Evolutionary conservation across 2,113 vertebrate genomes (phyloP), one percentile per base, ranked within the genome.

Genomic region (Odocoileus hemionus): DNA sequence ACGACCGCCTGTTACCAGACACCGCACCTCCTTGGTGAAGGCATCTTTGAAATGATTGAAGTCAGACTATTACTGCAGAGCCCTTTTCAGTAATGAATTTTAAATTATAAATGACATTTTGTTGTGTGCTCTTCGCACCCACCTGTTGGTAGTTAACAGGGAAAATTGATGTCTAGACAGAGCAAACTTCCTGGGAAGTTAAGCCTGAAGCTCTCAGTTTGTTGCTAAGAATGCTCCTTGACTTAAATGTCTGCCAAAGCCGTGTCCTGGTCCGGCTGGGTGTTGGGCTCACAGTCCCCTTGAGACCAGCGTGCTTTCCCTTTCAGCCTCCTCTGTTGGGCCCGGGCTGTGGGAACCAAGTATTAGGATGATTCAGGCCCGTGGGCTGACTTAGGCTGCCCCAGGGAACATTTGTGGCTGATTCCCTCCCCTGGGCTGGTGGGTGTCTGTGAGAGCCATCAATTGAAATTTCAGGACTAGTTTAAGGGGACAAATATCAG

Each of bases 91-190:
- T 85, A 89, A 97, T 86, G 91, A 98, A 85, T 94, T 92, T 96
- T 80, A 96, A 95, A 96, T 98, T 89, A 97, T 91, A 92, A 92
- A 91, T 89, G 93, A 80, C 86, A 67, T 95, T 58, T 86, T 83
- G 91, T 19, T 52, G 74, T 15, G 28, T 17, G 67, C 43, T n/a
- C 30, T 47, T 67, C 80, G 47, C 11, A 2, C 78, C 97, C 83
- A 93, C 91, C 94, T 95, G 92, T 97, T 88, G 64, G 74, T 13
- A 8, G 43, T 88, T 87, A 76, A 36, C 60, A 54, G 70, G 78
- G 52, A 88, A 94, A 94, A 83, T 85, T 0, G 1, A 84, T 64
- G 61, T 23, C 13, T 13, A 25, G 45, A 54, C 3, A 0, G 12
- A 55, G 21, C 30, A 33, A 43, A 70, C 57, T 33, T 54, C 54